phyloP scores from a whole-genome alignment of 92 coral and sea anemone species.

The Phenganax subtilis region DNA sequence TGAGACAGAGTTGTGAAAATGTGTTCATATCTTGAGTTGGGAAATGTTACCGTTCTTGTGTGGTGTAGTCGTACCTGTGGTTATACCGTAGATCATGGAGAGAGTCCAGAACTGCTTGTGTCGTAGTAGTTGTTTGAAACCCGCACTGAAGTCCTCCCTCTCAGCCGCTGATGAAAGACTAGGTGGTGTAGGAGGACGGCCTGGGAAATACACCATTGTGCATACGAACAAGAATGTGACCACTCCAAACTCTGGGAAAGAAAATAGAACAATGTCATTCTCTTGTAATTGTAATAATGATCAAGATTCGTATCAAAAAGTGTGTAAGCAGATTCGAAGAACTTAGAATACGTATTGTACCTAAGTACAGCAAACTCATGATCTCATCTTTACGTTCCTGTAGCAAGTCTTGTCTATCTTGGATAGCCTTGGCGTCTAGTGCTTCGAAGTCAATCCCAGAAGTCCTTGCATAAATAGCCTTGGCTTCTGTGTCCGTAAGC shows the following conservation, averaged over 20 bases:
- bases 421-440: conserved; percentile 3
- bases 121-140: conserved; percentile 72
- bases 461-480: conserved; percentile 66
- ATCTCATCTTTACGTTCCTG: conserved; percentile 65
- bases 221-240: conserved; percentile 67
- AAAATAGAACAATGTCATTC: neutral
- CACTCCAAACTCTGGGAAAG: conserved; percentile 69
- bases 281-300: neutral
- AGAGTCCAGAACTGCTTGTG: conserved; percentile 95
- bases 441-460: conserved; percentile 51
- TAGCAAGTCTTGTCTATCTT: conserved; percentile 57
- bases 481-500: conserved; percentile 68
- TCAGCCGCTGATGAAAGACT: conserved; percentile 73
- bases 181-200: conserved; percentile 86
- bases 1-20: neutral
- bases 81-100: conserved; percentile 77
- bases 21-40: neutral
- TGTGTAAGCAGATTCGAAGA: no score
- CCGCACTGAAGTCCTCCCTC: conserved; percentile 79
- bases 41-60: neutral
- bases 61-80: conserved; percentile 64
- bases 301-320: no score
- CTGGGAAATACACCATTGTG: conserved; percentile 78
- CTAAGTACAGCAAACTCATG: conserved; percentile 76
- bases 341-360: conserved; percentile 42